Evolutionary conservation across 2,113 vertebrate species (phyloP), one percentile per base, ranked within the genome.

Genomic region (Isichthys henryi): DNA sequence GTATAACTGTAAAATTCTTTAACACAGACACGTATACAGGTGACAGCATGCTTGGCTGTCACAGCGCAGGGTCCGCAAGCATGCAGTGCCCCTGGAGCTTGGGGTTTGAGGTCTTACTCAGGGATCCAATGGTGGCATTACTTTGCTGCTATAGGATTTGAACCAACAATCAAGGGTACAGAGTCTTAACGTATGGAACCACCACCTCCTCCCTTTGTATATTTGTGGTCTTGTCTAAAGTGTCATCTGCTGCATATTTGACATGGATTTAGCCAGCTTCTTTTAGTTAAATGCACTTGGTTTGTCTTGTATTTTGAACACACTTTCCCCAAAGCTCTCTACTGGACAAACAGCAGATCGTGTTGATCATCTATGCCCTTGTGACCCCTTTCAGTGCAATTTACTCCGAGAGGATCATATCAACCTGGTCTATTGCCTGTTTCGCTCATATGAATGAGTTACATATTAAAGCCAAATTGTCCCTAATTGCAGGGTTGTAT

Each of bases 381-480:
- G 39, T 39, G 39, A 39, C 39, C 39, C 39, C 45, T 46, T 23
- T 17, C 19, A 1, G 43, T 46, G 49, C 49, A 52, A 15, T 53
- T 53, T 39, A 17, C 1, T 31, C n/a, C 7, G 9, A 35, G 15
- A 35, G 27, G 2, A 21, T 62, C 66, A 27, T 77, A 35, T 52
- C 46, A 21, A 8, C 5, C 19, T 15, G 43, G 9, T 46, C 31
- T 10, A 43, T n/a, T 88, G 58, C 62, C 62, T 27, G 2, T n/a
- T 43, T 19, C 7, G 13, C 52, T 88, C 92, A 92, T 86, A 87
- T 15, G 92, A 94, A 94, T 93, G 88, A 93, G 90, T 96, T 95
- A 95, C 93, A 89, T 93, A 95, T 95, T 95, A 95, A 90, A 90
- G 91, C 88, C 89, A 90, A 92, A 91, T 87, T 89, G 90, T 89